These are phyloP conservation scores for Neotoma lepida DNA, from an alignment of 2,113 vertebrate species.

Conservation along the genomic window DNA sequence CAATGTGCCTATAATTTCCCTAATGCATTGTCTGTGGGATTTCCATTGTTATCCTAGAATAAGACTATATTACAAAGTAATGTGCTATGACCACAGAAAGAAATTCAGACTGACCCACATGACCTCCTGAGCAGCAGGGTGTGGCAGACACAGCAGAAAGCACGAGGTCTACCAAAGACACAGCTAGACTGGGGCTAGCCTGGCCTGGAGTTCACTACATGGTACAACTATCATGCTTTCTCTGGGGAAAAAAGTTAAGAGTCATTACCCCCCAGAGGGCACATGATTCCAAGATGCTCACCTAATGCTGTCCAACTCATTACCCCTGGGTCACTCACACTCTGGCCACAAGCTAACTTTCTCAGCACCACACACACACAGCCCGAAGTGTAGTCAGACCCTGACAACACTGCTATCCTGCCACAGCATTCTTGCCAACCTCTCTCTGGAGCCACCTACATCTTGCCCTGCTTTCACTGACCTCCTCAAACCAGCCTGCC, in stretches of 20 bases:
- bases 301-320: background rate
- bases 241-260: background rate
- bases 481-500: background rate
- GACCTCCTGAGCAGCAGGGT: background rate
- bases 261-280: background rate
- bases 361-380: background rate
- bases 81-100: conserved; percentile 9
- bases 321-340: background rate
- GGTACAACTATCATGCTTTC: background rate
- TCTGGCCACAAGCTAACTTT: background rate
- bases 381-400: background rate
- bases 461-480: background rate
- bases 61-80: conserved; percentile 20
- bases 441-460: background rate
- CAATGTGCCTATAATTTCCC: conserved; percentile 19
- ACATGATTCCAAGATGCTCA: background rate
- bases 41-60: conserved; percentile 43
- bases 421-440: background rate
- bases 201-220: background rate
- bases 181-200: background rate
- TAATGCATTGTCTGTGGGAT: conserved; percentile 22
- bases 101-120: background rate
- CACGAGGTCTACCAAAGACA: background rate
- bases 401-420: background rate
- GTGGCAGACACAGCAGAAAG: background rate